Evolutionary conservation across 2,888 invertebrate genomes (phyloP), one percentile per base, ranked within the genome.

Genomic region (Chrysodeixis includens): DNA sequence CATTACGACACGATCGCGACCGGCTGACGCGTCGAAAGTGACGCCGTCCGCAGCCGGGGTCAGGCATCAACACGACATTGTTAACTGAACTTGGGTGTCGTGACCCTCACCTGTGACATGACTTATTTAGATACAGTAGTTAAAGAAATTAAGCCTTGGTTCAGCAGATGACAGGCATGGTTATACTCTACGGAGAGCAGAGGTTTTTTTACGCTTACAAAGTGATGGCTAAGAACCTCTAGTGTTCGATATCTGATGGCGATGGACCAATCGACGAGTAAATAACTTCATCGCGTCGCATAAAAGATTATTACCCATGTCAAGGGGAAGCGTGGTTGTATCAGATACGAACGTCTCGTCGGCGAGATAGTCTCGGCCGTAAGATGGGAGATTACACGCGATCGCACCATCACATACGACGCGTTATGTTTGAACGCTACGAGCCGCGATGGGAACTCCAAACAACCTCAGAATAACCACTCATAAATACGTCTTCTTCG

Each of bases 251-350:
- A 81, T 74, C 71, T 78, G 72, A 79, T 78, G 80, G 71, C 67
- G 77, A 81, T 76, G 79, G 67, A 64, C 74, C 83, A 83, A 86
- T 87, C 79, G 78, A 79, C 74, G 79, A 78, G 81, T 78, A 83
- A 89, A 91, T 88, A 89, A 86, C 90, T 90, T 89, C 84, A 90
- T 89, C 85, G 69, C 81, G 56, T 69, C 78, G 80, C 81, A 86
- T 88, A 88, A 89, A 89, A 88, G 84, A 87, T 88, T 87, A 89
- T 87, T 85, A 83, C 81, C 77, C 74, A 71, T 74, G 82, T 82
- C 78, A 77, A 83, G 76, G 77, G 77, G 84, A 83, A 84, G 83
- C 83, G 76, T 79, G 76, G 73, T 82, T 82, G 84, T 85, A 87
- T 87, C 86, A 79, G 88, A 89, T 89, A 87, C 71, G 79, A 59